These are phyloP conservation scores for Heliconius congener DNA, from an alignment of 1,140 invertebrate species.

Conservation along the genomic window DNA sequence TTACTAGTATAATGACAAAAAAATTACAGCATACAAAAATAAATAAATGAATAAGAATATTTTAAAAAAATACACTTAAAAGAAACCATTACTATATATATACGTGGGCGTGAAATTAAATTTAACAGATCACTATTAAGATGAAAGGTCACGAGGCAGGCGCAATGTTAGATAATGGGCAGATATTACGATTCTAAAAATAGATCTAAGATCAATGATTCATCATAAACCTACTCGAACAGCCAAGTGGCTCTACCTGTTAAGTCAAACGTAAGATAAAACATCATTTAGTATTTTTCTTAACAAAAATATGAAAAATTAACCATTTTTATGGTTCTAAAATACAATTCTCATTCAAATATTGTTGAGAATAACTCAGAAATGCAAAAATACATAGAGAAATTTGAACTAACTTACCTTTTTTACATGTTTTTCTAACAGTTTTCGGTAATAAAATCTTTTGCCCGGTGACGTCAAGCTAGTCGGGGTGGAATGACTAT, in stretches of 20 bases:
- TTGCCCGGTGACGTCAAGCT: constrained; percentile 56
- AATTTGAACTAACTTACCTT: constrained; percentile 31
- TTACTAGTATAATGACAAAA: too few species aligned
- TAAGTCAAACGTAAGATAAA: not conserved
- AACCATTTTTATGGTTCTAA: not conserved
- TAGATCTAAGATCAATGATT: constrained; percentile 45
- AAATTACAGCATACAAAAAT: too few species aligned
- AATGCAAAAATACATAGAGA: not conserved
- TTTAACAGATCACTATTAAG: constrained; percentile 44
- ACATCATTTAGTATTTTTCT: constrained; percentile 1
- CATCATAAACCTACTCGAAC: not conserved
- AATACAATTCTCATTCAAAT: not conserved
- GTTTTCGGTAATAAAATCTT: constrained; percentile 33
- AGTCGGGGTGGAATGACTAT: constrained; percentile 46
- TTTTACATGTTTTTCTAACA: constrained; percentile 53
- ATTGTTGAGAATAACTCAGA: not conserved
- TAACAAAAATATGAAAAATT: not conserved
- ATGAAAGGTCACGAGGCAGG: constrained; percentile 58
- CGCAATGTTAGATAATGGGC: constrained; percentile 51
- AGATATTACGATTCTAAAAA: constrained; percentile 52
- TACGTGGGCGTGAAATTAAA: constrained; percentile 36
- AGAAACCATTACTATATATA: not conserved
- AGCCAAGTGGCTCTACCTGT: constrained; percentile 4
- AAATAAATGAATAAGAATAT: too few species aligned
- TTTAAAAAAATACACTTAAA: not conserved